Percentiles rank a stretch among this genome's conserved stretches.
phyloP scores from a whole-genome alignment of 1,140 invertebrate genomes.

The Melanaphis sacchari region DNA sequence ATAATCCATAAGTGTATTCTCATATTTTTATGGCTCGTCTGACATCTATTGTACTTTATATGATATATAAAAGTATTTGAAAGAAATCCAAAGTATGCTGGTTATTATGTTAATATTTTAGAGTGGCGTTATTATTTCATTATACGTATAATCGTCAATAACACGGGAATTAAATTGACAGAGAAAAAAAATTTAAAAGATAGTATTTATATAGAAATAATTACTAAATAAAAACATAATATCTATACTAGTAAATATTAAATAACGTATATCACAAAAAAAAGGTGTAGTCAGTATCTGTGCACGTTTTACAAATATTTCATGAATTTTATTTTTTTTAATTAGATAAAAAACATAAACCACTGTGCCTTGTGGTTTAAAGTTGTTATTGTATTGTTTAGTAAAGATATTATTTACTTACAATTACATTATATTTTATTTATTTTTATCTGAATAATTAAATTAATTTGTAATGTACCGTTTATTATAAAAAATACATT shows the following conservation, averaged over 20 bases:
- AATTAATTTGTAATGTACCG: too few relatives aligned
- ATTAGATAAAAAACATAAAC: background rate
- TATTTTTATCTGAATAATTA: too few relatives aligned
- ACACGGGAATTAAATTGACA: background rate
- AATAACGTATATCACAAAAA: background rate
- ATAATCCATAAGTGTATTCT: too few relatives aligned
- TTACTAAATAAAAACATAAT: background rate
- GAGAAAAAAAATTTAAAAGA: background rate
- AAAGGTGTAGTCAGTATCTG: background rate
- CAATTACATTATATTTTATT: too few relatives aligned
- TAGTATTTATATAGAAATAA: background rate
- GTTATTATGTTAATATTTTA: background rate
- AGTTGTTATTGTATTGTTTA: too few relatives aligned
- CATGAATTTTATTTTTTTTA: background rate
- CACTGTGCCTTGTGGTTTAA: background rate
- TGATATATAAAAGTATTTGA: background rate
- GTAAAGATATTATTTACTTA: too few relatives aligned
- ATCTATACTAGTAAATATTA: background rate
- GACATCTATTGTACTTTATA: background rate
- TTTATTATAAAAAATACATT: too few relatives aligned
- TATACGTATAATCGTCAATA: background rate
- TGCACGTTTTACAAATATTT: background rate
- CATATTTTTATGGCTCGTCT: background rate
- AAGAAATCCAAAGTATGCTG: background rate
- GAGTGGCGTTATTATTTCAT: background rate